phyloP scores from a whole-genome alignment of 2,888 invertebrate species.

The Tetragonula carbonaria region DNA sequence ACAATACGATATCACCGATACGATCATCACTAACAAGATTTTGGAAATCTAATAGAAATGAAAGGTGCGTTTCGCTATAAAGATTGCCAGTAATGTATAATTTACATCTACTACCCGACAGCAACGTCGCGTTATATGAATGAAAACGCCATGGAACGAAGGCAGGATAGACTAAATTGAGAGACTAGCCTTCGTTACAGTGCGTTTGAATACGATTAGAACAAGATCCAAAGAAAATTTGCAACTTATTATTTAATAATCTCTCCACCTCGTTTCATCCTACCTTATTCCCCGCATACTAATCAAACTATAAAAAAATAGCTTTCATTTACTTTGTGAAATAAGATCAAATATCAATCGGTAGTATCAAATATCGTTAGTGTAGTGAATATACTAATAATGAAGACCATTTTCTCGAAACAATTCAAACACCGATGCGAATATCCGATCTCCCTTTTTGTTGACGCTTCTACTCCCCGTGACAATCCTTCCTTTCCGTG shows the following conservation, averaged over 20 bases:
- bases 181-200: slow-evolving; percentile 66
- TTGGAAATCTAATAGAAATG: slow-evolving; percentile 16
- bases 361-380: not conserved
- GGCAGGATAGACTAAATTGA: slow-evolving; percentile 78
- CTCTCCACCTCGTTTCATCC: too few species aligned
- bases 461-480: not conserved
- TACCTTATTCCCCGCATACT: not conserved
- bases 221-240: too few species aligned
- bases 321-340: not conserved
- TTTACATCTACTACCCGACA: not conserved
- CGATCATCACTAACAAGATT: not conserved
- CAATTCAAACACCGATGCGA: slow-evolving; percentile 31
- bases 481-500: slow-evolving; percentile 11
- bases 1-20: not conserved
- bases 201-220: not conserved
- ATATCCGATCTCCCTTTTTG: slow-evolving; percentile 39
- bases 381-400: not conserved
- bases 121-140: slow-evolving; percentile 47
- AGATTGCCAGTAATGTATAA: slow-evolving; percentile 40
- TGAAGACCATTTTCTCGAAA: not conserved
- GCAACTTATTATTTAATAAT: not conserved
- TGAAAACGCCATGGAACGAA: slow-evolving; percentile 62
- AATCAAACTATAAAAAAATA: not conserved
- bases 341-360: not conserved
- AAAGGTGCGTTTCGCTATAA: slow-evolving; percentile 17